phyloP scores from a whole-genome alignment of 2,113 vertebrate species.

The Ictalurus punctatus region DNA sequence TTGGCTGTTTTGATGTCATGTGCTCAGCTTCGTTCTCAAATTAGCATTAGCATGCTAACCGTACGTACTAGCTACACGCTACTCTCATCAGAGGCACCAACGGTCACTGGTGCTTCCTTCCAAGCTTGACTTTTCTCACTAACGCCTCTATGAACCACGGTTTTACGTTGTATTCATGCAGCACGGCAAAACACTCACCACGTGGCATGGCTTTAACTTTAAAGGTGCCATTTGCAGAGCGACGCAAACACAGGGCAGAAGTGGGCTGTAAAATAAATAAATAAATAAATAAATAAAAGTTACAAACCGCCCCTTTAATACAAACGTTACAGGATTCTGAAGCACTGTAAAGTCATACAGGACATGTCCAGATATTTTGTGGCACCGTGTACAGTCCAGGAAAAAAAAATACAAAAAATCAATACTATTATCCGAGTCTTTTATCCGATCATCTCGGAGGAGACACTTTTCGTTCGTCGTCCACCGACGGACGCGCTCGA shows the following conservation, averaged over 20 bases:
- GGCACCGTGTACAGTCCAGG: background rate
- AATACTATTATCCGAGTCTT: slow-evolving; percentile 32
- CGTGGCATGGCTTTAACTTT: background rate
- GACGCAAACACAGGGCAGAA: background rate
- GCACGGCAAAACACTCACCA: too few relatives aligned
- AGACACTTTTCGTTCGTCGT: slow-evolving; percentile 24
- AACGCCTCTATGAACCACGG: too few relatives aligned
- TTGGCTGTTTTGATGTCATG: background rate
- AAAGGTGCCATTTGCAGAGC: background rate
- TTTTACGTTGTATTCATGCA: background rate
- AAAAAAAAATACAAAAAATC: slow-evolving; percentile 8
- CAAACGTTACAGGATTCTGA: background rate
- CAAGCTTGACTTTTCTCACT: background rate
- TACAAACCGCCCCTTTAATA: background rate
- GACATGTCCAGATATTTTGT: too few relatives aligned
- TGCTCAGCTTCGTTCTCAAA: background rate
- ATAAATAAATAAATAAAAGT: too few relatives aligned
- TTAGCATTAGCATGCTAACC: background rate
- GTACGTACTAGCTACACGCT: background rate
- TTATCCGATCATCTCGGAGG: slow-evolving; percentile 43
- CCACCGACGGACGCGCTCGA: slow-evolving; percentile 31
- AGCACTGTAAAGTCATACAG: background rate
- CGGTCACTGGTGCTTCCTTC: background rate
- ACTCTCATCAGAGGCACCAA: background rate
- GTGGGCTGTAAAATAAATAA: background rate